Evolutionary conservation across 2,113 vertebrate species (phyloP), one percentile per base, ranked within the genome.

Genomic region (Cynocephalus volans): DNA sequence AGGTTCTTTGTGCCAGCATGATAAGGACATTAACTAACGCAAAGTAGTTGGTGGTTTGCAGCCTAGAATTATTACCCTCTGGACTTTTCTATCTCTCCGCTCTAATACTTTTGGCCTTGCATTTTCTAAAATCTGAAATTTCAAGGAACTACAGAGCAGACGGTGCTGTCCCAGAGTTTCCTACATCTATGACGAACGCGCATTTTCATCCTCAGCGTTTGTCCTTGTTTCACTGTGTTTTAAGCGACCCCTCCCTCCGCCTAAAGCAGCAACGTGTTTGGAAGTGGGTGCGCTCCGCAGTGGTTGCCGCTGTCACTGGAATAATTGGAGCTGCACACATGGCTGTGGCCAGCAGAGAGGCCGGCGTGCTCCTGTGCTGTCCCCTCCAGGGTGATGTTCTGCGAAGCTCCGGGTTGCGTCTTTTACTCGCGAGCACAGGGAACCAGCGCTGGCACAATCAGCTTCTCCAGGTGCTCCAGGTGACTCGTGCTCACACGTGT

Each of bases 331-430:
- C 1, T 24, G 21, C 36, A 8, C 28, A 15, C 3, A 26, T 48
- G 8, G 3, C 0, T 6, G 5, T 33, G 26, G 56, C 4, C 1
- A 5, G 3, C 54, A 1, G 28, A 5, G n/a, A 75, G 69, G 0
- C 8, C 33, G 6, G 41, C 6, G 45, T 0, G 45, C 56, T 33
- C 33, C 31, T 28, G 26, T 50, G 28, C 48, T 77, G 8, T 31
- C 17, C 45, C 45, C 13, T 8, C 54, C 54, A 56, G 54, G 10
- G 10, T 56, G 17, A 56, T 17, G 10, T 56, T 56, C 17, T 64
- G 24, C 24, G 3, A 64, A 64, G 62, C 24, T 64, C 62, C 28
- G 11, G 62, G 24, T 41, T 3, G 3, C 41, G 41, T 41, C 41
- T 41, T 41, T 41, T 41, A 41, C 41, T 41, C 41, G 41, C 41